Base-by-base conservation (phyloP, 1,140 invertebrate species). In the Ceratoteleas bidentatus region DNA sequence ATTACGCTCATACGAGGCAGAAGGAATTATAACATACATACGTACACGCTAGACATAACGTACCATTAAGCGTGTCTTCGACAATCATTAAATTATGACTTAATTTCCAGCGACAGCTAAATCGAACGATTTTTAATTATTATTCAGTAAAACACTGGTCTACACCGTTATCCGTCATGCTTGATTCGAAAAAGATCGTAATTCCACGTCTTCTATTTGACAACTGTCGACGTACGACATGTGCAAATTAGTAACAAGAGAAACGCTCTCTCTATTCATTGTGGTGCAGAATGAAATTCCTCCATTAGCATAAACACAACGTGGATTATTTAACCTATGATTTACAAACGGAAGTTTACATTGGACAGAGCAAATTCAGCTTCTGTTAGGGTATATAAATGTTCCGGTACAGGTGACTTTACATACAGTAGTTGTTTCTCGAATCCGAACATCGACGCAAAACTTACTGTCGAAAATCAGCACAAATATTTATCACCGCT, bases 291-390 rank as follows among this genome's bases (percentile, higher is more conserved):
- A 83, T 77, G 73, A 77, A 82, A 77, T 82, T 77, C 80, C 69
- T 73, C 72, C 74, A 82, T 82, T 82, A 83, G 74, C 80, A 83
- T 83, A 83, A 77, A 83, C 80, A 83, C 61, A 82, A 76, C 73
- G 69, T 64, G 57, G 68, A 57, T 82, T 82, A 82, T 82, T 82
- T 82, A 77, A 76, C 73, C 80, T 82, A 77, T 77, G 80, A 82
- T 82, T 82, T 82, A 77, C 69, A 77, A 83, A 83, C 60, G 74
- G 69, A 83, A 78, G 81, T 78, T 78, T 83, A 83, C 75, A 79
- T 79, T 83, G 69, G 81, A 75, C 66, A 70, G 62, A 77, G 81
- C 75, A 68, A 83, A 83, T 83, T 52, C 65, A 78, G 81, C 81
- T 83, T 74, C 74, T 78, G 81, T 69, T 40, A 7, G 38, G 69